Evolutionary conservation across 2,888 invertebrate species (phyloP).

Genomic region (Argyra leucocephala): DNA sequence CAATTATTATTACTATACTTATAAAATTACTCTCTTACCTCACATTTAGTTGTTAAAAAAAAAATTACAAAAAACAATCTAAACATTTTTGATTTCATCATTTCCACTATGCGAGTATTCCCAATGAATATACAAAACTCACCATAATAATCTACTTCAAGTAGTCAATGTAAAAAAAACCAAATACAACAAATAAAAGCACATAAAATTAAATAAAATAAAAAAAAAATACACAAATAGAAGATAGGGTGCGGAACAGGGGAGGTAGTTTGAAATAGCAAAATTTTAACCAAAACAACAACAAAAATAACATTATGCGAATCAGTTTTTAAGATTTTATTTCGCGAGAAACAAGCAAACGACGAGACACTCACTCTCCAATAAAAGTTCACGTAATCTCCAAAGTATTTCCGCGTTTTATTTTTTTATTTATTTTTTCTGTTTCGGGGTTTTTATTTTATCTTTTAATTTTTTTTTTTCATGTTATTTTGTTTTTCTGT

Average conservation of each 20-base stretch:
- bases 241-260: no score
- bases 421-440: neutral
- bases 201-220: neutral
- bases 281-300: neutral
- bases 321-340: slow-evolving; percentile 1
- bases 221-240: neutral
- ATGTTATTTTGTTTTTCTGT: neutral
- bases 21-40: no score
- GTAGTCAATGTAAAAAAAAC: neutral
- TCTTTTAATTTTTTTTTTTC: neutral
- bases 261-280: no score
- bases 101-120: neutral
- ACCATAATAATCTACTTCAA: neutral
- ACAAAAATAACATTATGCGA: neutral
- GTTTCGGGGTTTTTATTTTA: neutral
- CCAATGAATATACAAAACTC: neutral
- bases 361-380: neutral
- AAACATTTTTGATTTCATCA: neutral
- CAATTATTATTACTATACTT: no score
- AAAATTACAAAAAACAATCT: neutral
- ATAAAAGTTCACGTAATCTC: slow-evolving; percentile 8
- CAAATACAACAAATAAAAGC: neutral
- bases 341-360: neutral
- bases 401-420: slow-evolving; percentile 9
- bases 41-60: no score